Evolutionary conservation across 2,888 invertebrate species (phyloP).

Genomic region (Machimus rusticus): DNA sequence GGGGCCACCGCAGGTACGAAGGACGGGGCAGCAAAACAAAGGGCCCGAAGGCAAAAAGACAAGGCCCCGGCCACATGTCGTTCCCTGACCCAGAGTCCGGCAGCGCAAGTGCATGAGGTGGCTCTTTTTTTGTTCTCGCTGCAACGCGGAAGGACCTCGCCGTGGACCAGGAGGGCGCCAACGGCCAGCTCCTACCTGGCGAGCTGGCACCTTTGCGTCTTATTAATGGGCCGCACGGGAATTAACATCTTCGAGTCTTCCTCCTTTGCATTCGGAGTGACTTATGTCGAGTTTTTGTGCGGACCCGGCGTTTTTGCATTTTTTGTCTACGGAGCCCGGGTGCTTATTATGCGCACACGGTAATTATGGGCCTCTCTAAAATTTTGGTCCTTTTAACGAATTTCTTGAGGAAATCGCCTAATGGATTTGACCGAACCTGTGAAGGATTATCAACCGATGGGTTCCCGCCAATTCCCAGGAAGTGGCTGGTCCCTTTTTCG

Average conservation of each 20-base stretch:
- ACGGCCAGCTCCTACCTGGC: conserved; percentile 27
- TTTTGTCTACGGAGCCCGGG: background rate
- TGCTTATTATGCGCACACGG: conserved; percentile 11
- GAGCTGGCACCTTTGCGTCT: conserved; percentile 23
- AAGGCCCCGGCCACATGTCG: background rate
- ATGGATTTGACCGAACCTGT: background rate
- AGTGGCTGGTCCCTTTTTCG: background rate
- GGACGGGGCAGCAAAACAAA: background rate
- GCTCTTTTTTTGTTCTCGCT: background rate
- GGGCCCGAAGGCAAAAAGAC: background rate
- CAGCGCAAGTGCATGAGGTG: background rate
- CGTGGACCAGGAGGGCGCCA: conserved; percentile 42
- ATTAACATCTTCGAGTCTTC: conserved; percentile 32
- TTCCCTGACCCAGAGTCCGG: background rate
- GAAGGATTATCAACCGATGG: conserved; percentile 7
- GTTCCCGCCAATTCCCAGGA: conserved; percentile 1
- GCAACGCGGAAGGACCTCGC: conserved; percentile 30
- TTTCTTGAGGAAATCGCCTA: conserved; percentile 14
- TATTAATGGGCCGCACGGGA: conserved; percentile 30
- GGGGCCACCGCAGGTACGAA: background rate
- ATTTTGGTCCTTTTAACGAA: conserved; percentile 22
- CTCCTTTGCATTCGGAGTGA: conserved; percentile 37
- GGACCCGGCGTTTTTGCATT: background rate
- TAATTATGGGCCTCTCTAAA: conserved; percentile 20
- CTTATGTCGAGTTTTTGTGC: conserved; percentile 32